Conservation (phyloP, 1,140 invertebrate genomes). For the Megathymus violae region DNA sequence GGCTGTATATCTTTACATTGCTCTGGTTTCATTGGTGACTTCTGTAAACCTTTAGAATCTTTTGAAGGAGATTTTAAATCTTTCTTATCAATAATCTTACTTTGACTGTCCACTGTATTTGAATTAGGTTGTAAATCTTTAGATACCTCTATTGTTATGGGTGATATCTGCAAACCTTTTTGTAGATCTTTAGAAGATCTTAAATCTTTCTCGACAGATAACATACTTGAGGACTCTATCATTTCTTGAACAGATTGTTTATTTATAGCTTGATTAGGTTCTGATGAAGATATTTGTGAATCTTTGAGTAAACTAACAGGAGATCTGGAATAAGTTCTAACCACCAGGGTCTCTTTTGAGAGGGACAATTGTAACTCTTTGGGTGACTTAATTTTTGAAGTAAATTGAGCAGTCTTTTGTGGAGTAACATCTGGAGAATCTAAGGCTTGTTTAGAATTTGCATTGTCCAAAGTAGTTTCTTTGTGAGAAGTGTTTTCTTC, state of each 20-base stretch:
- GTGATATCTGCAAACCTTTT: not conserved
- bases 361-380: constrained; percentile 7
- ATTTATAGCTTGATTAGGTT: not conserved
- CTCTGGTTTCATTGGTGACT: constrained; percentile 5
- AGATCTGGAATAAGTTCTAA: constrained; percentile 12
- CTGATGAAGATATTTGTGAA: not conserved
- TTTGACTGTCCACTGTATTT: not conserved
- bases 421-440: constrained; percentile 7
- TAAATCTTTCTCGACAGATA: not conserved
- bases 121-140: not conserved
- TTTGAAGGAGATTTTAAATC: not conserved
- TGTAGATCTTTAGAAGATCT: constrained; percentile 5
- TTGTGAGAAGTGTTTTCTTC: not conserved
- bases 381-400: not conserved
- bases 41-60: not conserved
- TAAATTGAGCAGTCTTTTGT: not conserved
- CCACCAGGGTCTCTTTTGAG: not conserved
- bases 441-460: not conserved
- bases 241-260: not conserved
- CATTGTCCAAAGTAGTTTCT: not conserved
- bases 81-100: not conserved
- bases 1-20: not conserved
- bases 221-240: not conserved
- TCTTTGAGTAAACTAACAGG: constrained; percentile 3
- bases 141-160: not conserved